Evolutionary conservation across 2,888 invertebrate species (phyloP).

Genomic region (Steinernema carpocapsae): DNA sequence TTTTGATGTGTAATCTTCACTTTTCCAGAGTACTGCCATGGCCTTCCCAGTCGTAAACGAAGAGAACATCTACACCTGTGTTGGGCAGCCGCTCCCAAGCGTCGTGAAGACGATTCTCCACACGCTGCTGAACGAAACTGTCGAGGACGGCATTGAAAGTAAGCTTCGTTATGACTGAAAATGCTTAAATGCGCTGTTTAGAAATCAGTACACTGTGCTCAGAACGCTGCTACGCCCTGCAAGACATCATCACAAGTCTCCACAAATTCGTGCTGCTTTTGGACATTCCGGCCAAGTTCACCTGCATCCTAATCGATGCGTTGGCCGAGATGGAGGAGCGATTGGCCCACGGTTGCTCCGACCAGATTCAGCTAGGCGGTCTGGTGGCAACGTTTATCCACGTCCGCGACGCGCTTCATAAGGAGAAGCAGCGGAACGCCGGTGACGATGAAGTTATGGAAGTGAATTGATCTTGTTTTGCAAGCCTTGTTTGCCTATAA

Average conservation of each 20-base stretch:
- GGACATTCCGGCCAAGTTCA: conserved; percentile 45
- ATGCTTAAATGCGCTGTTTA: conserved; percentile 71
- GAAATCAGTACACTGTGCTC: conserved; percentile 78
- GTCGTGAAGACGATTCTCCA: conserved; percentile 88
- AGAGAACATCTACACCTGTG: conserved; percentile 90
- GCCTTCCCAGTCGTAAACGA: conserved; percentile 88
- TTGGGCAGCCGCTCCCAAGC: conserved; percentile 88
- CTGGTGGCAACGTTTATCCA: conserved; percentile 83
- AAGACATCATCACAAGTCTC: conserved; percentile 89
- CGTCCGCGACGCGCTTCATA: conserved; percentile 39
- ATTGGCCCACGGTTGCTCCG: conserved; percentile 84
- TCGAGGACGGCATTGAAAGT: conserved; percentile 59
- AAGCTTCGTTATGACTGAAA: conserved; percentile 6
- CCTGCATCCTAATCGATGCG: conserved; percentile 78
- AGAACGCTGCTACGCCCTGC: conserved; percentile 86
- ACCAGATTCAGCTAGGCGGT: conserved; percentile 86
- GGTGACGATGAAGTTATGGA: conserved; percentile 15
- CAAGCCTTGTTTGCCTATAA: neutral
- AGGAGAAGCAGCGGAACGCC: neutral
- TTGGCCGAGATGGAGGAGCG: conserved; percentile 88
- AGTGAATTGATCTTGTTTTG: conserved; percentile 42
- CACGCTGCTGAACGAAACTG: conserved; percentile 75
- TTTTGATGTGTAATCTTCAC: neutral
- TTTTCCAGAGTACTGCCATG: conserved; percentile 83
- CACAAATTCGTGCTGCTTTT: conserved; percentile 77